Evolutionary conservation across 2,113 vertebrate species (phyloP).

Genomic region (Gobiocypris rarus): DNA sequence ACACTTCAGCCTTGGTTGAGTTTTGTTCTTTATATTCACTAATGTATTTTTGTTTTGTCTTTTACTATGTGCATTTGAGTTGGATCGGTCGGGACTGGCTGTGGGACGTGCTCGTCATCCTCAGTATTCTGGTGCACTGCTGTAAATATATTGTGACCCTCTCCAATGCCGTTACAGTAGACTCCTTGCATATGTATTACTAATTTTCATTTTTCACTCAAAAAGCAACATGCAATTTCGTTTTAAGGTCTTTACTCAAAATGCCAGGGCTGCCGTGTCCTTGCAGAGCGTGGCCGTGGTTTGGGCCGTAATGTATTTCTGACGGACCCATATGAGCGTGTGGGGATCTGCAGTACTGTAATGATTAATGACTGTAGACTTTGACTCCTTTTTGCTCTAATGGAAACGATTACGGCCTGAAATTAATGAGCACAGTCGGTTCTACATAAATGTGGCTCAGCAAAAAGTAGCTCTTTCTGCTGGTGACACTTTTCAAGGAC

Average conservation of each 20-base stretch:
- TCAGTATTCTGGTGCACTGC: conserved; percentile 65
- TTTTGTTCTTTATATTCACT: conserved; percentile 61
- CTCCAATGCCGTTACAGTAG: conserved; percentile 57
- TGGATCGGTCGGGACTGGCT: conserved; percentile 40
- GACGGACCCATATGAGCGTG: background rate
- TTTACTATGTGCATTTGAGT: conserved; percentile 54
- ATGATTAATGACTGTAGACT: conserved; percentile 44
- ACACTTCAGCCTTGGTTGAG: conserved; percentile 57
- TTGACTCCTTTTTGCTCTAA: conserved; percentile 33
- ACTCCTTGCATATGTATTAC: conserved; percentile 63
- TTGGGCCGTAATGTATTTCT: conserved; percentile 5
- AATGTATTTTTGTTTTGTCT: conserved; percentile 65
- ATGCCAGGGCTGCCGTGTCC: background rate
- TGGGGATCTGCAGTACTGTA: conserved; percentile 39
- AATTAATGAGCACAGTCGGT: conserved; percentile 38
- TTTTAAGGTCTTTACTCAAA: conserved; percentile 26
- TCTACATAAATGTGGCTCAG: conserved; percentile 43
- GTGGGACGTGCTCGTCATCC: conserved; percentile 57
- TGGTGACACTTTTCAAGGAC: conserved; percentile 41
- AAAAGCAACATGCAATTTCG: conserved; percentile 12
- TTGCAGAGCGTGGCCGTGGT: background rate
- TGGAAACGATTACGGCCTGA: conserved; percentile 22
- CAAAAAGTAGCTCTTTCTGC: conserved; percentile 28
- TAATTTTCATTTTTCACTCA: conserved; percentile 5
- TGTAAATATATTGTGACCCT: conserved; percentile 69